These are phyloP conservation scores for Conops quadrifasciatus DNA, from an alignment of 2,888 invertebrate species.

Conservation along the genomic window DNA sequence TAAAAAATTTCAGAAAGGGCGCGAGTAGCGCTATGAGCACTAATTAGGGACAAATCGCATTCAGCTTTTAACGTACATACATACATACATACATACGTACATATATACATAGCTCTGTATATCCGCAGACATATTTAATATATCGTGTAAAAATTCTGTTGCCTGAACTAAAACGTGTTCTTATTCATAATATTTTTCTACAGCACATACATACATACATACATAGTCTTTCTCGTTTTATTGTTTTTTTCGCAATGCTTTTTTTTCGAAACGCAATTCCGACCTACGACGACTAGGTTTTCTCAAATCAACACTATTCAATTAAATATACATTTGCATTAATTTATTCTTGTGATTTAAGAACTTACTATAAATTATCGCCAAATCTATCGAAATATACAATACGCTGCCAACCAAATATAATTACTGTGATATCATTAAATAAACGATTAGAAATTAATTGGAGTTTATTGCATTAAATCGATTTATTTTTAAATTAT, in stretches of 20 bases:
- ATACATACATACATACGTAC: neutral
- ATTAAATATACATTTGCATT: too few relatives aligned
- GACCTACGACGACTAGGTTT: neutral
- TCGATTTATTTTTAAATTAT: too few relatives aligned
- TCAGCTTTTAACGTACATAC: neutral
- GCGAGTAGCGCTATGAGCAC: neutral
- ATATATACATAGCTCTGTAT: neutral
- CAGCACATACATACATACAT: too few relatives aligned
- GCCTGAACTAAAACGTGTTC: neutral
- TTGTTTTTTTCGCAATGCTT: too few relatives aligned
- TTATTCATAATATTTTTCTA: neutral
- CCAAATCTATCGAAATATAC: too few relatives aligned
- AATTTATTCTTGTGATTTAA: neutral
- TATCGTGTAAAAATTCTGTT: neutral
- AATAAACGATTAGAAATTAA: too few relatives aligned
- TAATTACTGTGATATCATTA: too few relatives aligned
- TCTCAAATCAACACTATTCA: too few relatives aligned
- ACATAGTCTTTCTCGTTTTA: too few relatives aligned
- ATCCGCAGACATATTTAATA: neutral
- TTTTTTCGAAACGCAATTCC: neutral
- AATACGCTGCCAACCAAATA: too few relatives aligned
- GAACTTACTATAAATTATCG: neutral
- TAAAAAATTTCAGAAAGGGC: constrained; percentile 7
- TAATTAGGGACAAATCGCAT: neutral
- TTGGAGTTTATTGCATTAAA: too few relatives aligned